phyloP scores from a whole-genome alignment of 2,797 vertebrate genomes.

The Balearica regulorum region DNA sequence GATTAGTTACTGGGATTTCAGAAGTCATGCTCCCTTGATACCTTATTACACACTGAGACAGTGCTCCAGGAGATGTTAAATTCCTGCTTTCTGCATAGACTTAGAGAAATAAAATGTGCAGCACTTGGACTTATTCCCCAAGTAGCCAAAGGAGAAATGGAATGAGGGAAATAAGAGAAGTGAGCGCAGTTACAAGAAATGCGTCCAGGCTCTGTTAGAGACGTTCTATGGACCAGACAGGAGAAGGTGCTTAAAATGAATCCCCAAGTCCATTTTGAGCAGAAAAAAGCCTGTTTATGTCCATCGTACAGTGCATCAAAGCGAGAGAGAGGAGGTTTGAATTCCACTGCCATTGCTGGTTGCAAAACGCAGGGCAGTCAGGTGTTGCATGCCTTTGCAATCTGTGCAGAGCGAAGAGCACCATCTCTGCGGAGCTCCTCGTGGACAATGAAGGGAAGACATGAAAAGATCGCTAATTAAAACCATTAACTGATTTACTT shows the following conservation, averaged over 20 bases:
- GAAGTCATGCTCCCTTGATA: neutral
- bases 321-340: neutral
- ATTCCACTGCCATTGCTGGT: neutral
- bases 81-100: neutral
- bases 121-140: neutral
- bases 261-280: neutral
- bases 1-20: neutral
- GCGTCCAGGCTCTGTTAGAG: neutral
- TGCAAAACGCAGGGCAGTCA: neutral
- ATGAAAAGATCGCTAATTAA: constrained; percentile 23
- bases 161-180: neutral
- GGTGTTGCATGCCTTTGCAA: neutral
- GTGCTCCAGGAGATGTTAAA: neutral
- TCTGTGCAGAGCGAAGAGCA: neutral
- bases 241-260: neutral
- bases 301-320: neutral
- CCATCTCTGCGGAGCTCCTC: neutral
- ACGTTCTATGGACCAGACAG: neutral
- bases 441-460: neutral
- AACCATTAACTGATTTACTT: neutral
- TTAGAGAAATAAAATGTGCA: neutral
- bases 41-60: neutral
- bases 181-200: neutral
- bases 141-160: neutral
- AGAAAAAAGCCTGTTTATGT: neutral